A percentile compares a stretch with the other conserved stretches of the same genome.
Conservation (phyloP, 2,888 invertebrate genomes). For the Sceliomorpha sp. region DNA sequence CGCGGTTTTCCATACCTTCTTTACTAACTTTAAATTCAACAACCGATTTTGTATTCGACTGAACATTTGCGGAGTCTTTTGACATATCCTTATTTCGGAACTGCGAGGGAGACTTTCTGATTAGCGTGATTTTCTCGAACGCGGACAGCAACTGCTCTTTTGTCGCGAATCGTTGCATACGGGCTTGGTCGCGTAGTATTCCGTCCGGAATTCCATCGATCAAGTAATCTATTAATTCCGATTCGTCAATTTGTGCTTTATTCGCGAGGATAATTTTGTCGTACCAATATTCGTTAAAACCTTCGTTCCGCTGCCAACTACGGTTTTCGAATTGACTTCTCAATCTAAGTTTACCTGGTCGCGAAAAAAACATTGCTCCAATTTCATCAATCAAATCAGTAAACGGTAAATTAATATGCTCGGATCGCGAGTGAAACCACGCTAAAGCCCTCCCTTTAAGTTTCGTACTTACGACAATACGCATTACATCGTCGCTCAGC, state of each 20-base stretch:
- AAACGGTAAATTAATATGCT: conserved; percentile 6
- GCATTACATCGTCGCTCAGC: too few species aligned
- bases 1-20: background rate
- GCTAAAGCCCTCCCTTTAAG: background rate
- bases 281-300: conserved; percentile 29
- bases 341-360: conserved; percentile 14
- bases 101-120: background rate
- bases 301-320: conserved; percentile 13
- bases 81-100: background rate
- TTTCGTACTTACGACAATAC: conserved; percentile 18
- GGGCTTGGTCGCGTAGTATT: background rate
- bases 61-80: background rate
- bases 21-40: background rate
- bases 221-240: conserved; percentile 10
- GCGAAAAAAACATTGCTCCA: conserved; percentile 19
- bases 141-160: background rate
- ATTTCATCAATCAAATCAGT: conserved; percentile 9
- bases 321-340: conserved; percentile 31
- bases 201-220: conserved; percentile 28
- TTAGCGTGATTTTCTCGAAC: conserved; percentile 5
- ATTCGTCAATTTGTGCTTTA: conserved; percentile 18
- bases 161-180: conserved; percentile 5
- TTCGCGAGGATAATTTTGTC: conserved; percentile 35
- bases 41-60: background rate
- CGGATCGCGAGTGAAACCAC: conserved; percentile 7